A percentile compares a stretch with the other conserved stretches of the same genome.
phyloP scores from a whole-genome alignment of 2,888 invertebrate genomes.

The Volucella inanis region DNA sequence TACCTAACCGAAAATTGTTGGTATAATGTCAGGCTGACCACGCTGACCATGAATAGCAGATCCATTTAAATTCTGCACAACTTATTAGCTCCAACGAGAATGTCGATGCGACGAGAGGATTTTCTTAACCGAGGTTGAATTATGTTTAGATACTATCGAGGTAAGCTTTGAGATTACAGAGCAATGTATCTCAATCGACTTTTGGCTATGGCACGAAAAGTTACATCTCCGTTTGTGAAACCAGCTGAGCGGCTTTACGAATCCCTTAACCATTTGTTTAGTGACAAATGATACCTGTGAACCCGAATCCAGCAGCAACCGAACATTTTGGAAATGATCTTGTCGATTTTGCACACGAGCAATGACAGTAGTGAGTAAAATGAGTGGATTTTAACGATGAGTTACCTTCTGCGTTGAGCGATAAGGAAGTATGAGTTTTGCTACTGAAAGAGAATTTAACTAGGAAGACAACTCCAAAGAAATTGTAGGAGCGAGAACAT shows the following conservation, averaged over 20 bases:
- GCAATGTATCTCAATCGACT: no score
- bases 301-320: no score
- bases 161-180: slow-evolving; percentile 12
- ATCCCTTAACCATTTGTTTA: neutral
- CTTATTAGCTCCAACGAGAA: slow-evolving; percentile 26
- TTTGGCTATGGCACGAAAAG: neutral
- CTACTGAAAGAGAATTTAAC: neutral
- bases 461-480: fast-evolving
- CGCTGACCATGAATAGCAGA: neutral
- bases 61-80: slow-evolving; percentile 5
- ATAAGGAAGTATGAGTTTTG: neutral
- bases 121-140: neutral
- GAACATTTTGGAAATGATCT: neutral
- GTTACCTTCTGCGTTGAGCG: neutral
- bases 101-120: slow-evolving; percentile 14
- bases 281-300: neutral
- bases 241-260: slow-evolving; percentile 22
- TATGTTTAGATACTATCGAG: neutral
- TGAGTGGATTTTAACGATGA: neutral
- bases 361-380: neutral
- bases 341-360: neutral
- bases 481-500: neutral
- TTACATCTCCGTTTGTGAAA: slow-evolving; percentile 16
- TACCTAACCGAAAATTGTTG: slow-evolving; percentile 20
- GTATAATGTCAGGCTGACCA: neutral